Evolutionary conservation across 2,888 invertebrate genomes (phyloP).

Genomic region (Stenolophus ochropezus): DNA sequence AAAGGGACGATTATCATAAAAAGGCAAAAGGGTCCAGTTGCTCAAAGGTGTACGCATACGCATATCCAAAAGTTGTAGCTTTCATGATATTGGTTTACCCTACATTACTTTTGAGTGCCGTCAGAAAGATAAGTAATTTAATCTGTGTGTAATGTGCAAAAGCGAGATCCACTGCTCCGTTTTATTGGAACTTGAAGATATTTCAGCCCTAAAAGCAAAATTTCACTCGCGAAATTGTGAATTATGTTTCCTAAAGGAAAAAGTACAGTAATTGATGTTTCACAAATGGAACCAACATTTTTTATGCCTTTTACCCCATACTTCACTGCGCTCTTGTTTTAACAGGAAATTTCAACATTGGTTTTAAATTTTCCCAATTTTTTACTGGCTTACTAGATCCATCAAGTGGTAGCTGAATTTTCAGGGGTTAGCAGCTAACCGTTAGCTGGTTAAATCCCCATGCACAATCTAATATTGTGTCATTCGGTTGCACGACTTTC

Average conservation of each 20-base stretch:
- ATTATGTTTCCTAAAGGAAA: conserved; percentile 46
- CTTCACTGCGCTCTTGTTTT: not conserved
- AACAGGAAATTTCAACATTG: conserved; percentile 20
- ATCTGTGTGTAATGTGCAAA: conserved; percentile 34
- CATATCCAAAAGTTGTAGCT: conserved; percentile 10
- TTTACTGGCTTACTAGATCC: not conserved
- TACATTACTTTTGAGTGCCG: conserved; percentile 54
- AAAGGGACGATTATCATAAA: conserved; percentile 7
- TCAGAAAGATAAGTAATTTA: conserved; percentile 54
- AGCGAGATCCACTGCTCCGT: conserved; percentile 22
- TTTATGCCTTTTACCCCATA: conserved; percentile 2
- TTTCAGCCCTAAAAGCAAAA: conserved; percentile 27
- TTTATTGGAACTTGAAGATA: conserved; percentile 49
- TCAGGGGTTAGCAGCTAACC: not conserved
- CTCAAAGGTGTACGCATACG: conserved; percentile 6
- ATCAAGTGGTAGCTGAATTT: not conserved
- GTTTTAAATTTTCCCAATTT: not conserved
- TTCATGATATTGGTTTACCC: conserved; percentile 54
- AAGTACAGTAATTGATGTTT: conserved; percentile 32
- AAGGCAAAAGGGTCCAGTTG: not conserved
- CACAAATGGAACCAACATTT: conserved; percentile 19
- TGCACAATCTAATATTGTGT: not conserved
- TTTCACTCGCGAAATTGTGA: conserved; percentile 28
- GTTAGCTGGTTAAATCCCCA: not conserved
- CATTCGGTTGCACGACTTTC: not conserved